Evolutionary conservation across 2,113 vertebrate genomes (phyloP), one percentile per base, ranked within the genome.

Genomic region (Aviceda subcristata): DNA sequence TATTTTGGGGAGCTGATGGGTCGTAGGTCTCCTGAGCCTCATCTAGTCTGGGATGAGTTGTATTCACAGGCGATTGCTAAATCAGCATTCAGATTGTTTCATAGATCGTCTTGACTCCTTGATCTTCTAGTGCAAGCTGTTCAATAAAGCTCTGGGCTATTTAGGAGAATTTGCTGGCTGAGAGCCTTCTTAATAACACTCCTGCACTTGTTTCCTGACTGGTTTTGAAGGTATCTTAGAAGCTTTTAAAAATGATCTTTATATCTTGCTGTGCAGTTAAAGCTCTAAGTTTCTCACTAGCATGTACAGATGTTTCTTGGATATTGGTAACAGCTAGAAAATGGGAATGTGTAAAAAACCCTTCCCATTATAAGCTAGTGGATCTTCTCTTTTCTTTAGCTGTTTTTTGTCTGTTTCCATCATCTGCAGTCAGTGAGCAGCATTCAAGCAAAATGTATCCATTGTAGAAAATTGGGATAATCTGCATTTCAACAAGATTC

Each of bases 161-260:
- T 91, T 22, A 93, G 51, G 83, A 94, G 93, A 71, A 94, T 84
- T 91, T 97, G 51, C 53, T 97, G 77, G 78, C 80, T 81, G 88
- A 97, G 39, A 96, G 91, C 50, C 84, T 86, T 46, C 93, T 96
- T 93, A 95, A 95, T 94, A 93, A 81, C 45, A 59, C 83, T 60
- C 66, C 71, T 53, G 53, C 4, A 12, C 66, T 79, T 95, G 72
- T 56, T 96, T 91, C 79, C 95, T 91, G 51, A 53, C 92, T 91
- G 60, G 38, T 86, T 83, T 71, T 88, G 93, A 91, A 78, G 80
- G 72, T 72, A 77, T 94, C 77, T 90, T 93, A 83, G 86, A 95
- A 85, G 88, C 39, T 91, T 95, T 97, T 62, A 69, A 82, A 95
- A 81, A 91, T 41, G 1, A 83, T 84, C 87, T 97, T 85, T 93